Evolutionary conservation across 2,113 vertebrate species (phyloP), one percentile per base, ranked within the genome.

Genomic region (Labrus mixtus): DNA sequence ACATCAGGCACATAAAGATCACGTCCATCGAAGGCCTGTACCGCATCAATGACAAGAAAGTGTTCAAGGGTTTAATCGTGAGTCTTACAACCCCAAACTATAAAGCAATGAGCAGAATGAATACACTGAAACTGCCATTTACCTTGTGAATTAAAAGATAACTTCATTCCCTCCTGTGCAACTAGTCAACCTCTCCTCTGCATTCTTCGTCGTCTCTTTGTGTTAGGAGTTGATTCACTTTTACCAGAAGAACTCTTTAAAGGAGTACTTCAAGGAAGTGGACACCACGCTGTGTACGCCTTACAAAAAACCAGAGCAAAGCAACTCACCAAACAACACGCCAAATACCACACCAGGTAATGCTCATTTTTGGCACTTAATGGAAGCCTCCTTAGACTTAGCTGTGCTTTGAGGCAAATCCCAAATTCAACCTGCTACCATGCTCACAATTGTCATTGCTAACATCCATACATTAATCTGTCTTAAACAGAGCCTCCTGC

Each of bases 21-120:
- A 96, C 95, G 22, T 95, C 94, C 0, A 46, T 82, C 0, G 96
- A 97, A 19, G 95, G 96, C 8, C 91, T 98, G 2, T 98, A 93
- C 84, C 95, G 96, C n/a, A 95, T 98, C 89, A 98, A 97, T 0
- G 97, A 98, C 10, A 97, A 96, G 87, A 98, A 97, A 85, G 96
- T 95, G 0, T 98, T 98, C 91, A 96, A 95, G 62, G 95, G 96
- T 19, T 89, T 98, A 63, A 63, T 89, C 10, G 97, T 98, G 88
- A 93, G 96, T 89, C 1, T 29, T 1, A 8, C 15, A 2, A 10
- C 19, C 20, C 46, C 37, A 46, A 39, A 41, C 57, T 36, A 8
- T 6, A 10, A 17, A 13, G 16, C 17, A 20, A 16, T n/a, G 60
- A 57, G 13, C 53, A 12, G 10, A 48, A 20, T 16, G 62, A 75